Conservation (phyloP, 2,113 vertebrate species). For the Sturnira hondurensis region DNA sequence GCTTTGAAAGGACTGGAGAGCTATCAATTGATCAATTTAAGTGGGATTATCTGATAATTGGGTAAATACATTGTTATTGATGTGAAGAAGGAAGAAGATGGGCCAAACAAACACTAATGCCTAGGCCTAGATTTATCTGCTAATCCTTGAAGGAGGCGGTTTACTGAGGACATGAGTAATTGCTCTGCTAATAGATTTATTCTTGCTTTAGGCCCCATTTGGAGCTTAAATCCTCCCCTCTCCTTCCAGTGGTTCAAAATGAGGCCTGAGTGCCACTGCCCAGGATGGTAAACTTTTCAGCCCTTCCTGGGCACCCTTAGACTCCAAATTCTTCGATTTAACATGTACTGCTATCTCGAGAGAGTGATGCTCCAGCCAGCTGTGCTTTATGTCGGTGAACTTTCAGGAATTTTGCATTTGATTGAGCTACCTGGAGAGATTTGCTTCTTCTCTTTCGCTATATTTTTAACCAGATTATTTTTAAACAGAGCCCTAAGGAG, state of each 20-base stretch:
- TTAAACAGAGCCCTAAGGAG: not conserved
- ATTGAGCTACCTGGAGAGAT: not conserved
- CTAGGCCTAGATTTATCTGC: conserved; percentile 56
- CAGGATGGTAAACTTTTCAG: not conserved
- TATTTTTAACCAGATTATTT: conserved; percentile 18
- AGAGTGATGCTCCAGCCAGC: not conserved
- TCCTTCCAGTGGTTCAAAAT: not conserved
- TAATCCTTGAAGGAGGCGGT: conserved; percentile 63
- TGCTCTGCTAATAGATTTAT: conserved; percentile 69
- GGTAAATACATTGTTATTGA: conserved; percentile 57
- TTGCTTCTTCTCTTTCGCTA: not conserved
- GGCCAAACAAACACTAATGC: conserved; percentile 54
- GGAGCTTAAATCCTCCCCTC: conserved; percentile 46
- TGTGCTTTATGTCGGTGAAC: not conserved
- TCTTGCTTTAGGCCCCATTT: conserved; percentile 46
- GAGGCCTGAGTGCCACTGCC: not conserved
- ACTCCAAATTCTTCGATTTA: conserved; percentile 37
- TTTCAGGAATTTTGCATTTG: conserved; percentile 28
- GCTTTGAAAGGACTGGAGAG: not conserved
- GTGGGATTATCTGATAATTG: conserved; percentile 63
- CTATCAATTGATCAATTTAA: conserved; percentile 46
- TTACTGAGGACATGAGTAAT: conserved; percentile 66
- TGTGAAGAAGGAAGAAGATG: conserved; percentile 51
- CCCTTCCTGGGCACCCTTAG: not conserved
- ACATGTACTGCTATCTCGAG: not conserved